phyloP scores from a whole-genome alignment of 1,140 invertebrate species.

The Drosophila tropicalis region DNA sequence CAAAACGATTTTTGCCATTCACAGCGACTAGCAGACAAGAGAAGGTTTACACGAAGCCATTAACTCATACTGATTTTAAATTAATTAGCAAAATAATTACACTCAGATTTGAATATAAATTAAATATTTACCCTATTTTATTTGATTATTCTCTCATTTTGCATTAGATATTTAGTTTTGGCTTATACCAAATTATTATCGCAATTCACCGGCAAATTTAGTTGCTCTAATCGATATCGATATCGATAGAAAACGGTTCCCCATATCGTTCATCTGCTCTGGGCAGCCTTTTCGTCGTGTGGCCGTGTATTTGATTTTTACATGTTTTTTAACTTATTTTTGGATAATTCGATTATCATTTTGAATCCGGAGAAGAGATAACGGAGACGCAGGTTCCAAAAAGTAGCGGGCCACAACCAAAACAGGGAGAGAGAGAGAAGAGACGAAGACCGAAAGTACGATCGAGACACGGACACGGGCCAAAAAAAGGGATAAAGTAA shows the following conservation, averaged over 20 bases:
- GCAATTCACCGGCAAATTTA: conserved; percentile 6
- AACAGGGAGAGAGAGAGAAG: conserved; percentile 23
- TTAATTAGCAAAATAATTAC: no score
- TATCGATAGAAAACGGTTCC: not conserved
- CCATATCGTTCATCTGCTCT: conserved; percentile 28
- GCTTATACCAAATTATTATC: conserved; percentile 1
- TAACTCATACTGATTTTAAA: not conserved
- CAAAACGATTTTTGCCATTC: conserved; percentile 30
- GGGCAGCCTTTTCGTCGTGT: conserved; percentile 48
- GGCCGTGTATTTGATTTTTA: conserved; percentile 77
- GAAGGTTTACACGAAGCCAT: not conserved
- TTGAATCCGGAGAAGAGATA: conserved; percentile 32
- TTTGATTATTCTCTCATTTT: no score
- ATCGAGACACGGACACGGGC: not conserved
- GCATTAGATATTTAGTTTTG: not conserved
- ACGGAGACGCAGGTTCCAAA: conserved; percentile 24
- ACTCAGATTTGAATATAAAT: no score
- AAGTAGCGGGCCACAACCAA: conserved; percentile 22
- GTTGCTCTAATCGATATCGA: conserved; percentile 37
- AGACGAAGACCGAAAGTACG: not conserved
- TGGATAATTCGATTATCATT: conserved; percentile 64
- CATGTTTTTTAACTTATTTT: conserved; percentile 72
- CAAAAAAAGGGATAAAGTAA: conserved; percentile 2
- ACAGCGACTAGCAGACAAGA: not conserved
- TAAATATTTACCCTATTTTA: no score